Percentiles rank a stretch among this genome's conserved stretches.
These are phyloP conservation scores for Actinernus sp. DNA, from an alignment of 92 coral and sea anemone genomes.

Conservation along the genomic window DNA sequence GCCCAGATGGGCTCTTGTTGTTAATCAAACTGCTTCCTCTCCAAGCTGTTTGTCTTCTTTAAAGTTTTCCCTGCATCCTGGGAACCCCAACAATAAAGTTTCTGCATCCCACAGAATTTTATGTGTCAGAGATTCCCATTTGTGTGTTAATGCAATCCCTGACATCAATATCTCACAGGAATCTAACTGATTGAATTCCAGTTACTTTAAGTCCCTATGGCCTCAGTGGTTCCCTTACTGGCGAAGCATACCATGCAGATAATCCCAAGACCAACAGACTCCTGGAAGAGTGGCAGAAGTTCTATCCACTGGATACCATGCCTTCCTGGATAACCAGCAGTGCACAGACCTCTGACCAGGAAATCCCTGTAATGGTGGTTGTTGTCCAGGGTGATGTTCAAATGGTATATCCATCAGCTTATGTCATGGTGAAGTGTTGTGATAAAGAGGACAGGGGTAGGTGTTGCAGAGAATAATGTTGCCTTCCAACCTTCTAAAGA, in stretches of 20 bases:
- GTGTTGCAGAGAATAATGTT: no score
- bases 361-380: slow-evolving; percentile 80
- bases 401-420: slow-evolving; percentile 92
- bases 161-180: no score
- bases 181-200: no score
- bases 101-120: no score
- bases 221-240: slow-evolving; percentile 82
- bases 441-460: slow-evolving; percentile 30
- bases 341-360: slow-evolving; percentile 61
- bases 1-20: no score
- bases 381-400: slow-evolving; percentile 80
- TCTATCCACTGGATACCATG: slow-evolving; percentile 87
- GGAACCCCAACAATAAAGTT: no score
- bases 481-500: no score
- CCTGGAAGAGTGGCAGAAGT: slow-evolving; percentile 90
- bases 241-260: slow-evolving; percentile 83
- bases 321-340: slow-evolving; percentile 76
- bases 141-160: no score
- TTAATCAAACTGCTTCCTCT: no score
- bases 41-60: no score
- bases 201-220: slow-evolving; percentile 90
- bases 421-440: slow-evolving; percentile 69
- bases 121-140: no score
- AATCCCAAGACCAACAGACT: slow-evolving; percentile 74
- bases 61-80: no score